These are phyloP conservation scores for Celastrina argiolus DNA, from an alignment of 2,888 invertebrate genomes.

Conservation along the genomic window DNA sequence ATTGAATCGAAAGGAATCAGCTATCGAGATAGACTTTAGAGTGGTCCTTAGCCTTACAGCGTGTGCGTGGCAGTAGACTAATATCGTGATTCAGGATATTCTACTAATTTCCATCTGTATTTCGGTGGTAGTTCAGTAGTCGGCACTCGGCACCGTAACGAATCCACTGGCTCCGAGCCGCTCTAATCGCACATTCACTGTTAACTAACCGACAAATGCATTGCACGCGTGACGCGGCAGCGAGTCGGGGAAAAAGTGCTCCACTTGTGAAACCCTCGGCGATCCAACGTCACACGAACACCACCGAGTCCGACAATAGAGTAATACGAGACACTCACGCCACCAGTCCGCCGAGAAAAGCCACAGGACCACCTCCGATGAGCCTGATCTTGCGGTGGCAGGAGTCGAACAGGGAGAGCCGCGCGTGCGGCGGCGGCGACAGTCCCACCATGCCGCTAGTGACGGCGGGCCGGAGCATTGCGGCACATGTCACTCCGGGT, in stretches of 20 bases:
- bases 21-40: too few species aligned
- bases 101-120: background rate
- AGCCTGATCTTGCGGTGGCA: slow-evolving; percentile 85
- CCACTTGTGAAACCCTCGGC: slow-evolving; percentile 13
- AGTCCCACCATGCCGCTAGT: slow-evolving; percentile 62
- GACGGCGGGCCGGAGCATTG: slow-evolving; percentile 66
- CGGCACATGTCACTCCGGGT: slow-evolving; percentile 37
- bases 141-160: slow-evolving; percentile 10
- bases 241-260: background rate
- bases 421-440: slow-evolving; percentile 70
- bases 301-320: background rate
- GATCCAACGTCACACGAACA: background rate
- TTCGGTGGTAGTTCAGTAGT: background rate
- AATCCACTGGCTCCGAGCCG: slow-evolving; percentile 4
- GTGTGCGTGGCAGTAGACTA: background rate
- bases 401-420: slow-evolving; percentile 83
- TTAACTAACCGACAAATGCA: slow-evolving; percentile 20
- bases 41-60: too few species aligned
- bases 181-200: slow-evolving; percentile 22
- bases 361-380: slow-evolving; percentile 82
- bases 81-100: background rate
- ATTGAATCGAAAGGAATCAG: too few species aligned
- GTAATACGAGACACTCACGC: slow-evolving; percentile 75
- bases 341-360: slow-evolving; percentile 83
- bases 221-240: slow-evolving; percentile 10